Evolutionary conservation across 2,113 vertebrate species (phyloP), one percentile per base, ranked within the genome.

Genomic region (Cervus canadensis): DNA sequence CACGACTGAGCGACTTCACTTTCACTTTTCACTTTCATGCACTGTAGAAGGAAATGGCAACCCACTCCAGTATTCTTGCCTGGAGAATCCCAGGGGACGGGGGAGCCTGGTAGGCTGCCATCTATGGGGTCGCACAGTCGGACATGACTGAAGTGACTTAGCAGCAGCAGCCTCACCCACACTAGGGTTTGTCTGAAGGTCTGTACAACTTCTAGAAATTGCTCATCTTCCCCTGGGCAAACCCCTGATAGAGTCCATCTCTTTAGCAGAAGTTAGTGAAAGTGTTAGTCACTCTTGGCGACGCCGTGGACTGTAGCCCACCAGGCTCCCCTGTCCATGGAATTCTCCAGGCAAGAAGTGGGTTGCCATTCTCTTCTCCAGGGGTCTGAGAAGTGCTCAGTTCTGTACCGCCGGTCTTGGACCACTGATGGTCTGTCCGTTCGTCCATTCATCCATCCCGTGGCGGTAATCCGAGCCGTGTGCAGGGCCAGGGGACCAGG

Each of bases 381-480:
- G 71, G 17, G 30, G 13, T 5, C 8, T 7, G 10, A 19, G 59
- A 43, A 15, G 6, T 13, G 33, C 36, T 57, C 23, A 13, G 19
- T 48, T 50, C 40, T 43, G 36, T 0, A 0, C 15, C 0, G 0
- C 82, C 36, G 21, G 60, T 60, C 78, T 78, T 1, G 84, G 91
- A 89, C 64, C 97, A 93, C 96, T 17, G 5, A 14, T 28, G 85
- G 91, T 88, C 96, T 95, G 96, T 14, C 89, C 15, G 0, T 25
- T 3, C 14, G 84, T 64, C 87, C 67, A 8, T 13, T 25, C 0
- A 84, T 96, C 98, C 92, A 82, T 97, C 96, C 97, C 50, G 82
- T 30, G 92, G 93, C 9, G 0, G 0, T 98, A 97, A 99, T 89
- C 43, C 4, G 88, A 96, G 97, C 97, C 71, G 50, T 28, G 96